phyloP scores from a whole-genome alignment of 1,140 invertebrate genomes.

The Hirudo medicinalis region DNA sequence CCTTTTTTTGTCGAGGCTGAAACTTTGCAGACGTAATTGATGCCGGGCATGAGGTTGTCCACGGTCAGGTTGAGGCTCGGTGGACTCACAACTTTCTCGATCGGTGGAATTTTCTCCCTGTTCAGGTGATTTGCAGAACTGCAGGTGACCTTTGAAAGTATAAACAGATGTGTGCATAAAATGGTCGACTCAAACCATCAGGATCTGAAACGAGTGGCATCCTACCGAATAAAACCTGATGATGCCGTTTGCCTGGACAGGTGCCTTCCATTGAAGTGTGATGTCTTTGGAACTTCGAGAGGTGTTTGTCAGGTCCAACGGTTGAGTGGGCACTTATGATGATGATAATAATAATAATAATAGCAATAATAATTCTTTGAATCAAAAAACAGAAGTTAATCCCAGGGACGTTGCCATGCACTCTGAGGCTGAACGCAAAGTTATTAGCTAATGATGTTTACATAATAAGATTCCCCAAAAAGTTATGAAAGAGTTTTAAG shows the following conservation, averaged over 20 bases:
- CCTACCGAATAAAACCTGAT: constrained; percentile 13
- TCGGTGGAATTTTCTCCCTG: background rate
- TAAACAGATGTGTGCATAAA: background rate
- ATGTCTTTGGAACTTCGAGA: constrained; percentile 9
- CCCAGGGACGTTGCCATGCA: no score
- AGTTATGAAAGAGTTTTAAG: no score
- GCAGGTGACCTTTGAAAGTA: background rate
- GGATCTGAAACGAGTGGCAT: background rate
- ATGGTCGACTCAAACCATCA: background rate
- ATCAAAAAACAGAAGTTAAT: no score
- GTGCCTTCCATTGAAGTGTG: constrained; percentile 11
- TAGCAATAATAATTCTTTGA: no score
- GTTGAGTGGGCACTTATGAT: constrained; percentile 14
- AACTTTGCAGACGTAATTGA: constrained; percentile 56
- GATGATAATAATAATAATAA: no score
- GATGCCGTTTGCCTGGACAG: constrained; percentile 14
- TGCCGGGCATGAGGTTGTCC: constrained; percentile 53
- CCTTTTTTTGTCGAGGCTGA: constrained; percentile 50
- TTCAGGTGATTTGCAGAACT: background rate
- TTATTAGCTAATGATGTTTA: no score
- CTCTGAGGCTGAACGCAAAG: no score
- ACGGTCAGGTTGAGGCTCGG: constrained; percentile 13
- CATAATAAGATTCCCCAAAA: no score
- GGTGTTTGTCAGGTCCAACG: constrained; percentile 12
- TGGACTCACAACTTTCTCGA: background rate